Evolutionary conservation across 2,797 vertebrate genomes (phyloP).

Genomic region (Sebastes hubbsi): DNA sequence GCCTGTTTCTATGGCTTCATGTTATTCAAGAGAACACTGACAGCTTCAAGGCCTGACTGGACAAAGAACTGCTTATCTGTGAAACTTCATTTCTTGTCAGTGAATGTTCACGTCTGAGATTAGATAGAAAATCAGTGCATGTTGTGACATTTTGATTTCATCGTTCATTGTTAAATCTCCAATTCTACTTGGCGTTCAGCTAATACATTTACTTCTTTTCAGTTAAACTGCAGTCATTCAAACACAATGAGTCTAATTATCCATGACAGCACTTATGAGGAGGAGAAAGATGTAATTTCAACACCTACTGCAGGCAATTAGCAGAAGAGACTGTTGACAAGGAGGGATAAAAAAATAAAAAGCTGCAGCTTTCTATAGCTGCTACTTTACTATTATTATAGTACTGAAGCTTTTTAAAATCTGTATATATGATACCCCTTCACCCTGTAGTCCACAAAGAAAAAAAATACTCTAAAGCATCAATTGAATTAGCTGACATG

Average conservation of each 20-base stretch:
- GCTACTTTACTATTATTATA: neutral
- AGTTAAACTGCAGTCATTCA: neutral
- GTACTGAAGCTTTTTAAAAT: neutral
- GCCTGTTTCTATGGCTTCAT: conserved; percentile 5
- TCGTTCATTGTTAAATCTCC: neutral
- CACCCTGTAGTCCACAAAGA: neutral
- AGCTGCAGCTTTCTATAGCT: neutral
- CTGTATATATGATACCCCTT: neutral
- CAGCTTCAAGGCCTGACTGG: neutral
- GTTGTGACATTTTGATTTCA: neutral
- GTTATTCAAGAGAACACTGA: neutral
- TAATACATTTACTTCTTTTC: neutral
- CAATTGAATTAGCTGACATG: neutral
- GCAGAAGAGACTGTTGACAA: neutral
- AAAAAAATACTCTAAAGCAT: neutral
- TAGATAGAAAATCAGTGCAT: neutral
- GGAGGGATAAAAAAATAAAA: neutral
- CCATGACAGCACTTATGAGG: neutral
- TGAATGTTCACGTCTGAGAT: neutral
- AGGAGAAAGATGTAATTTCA: neutral
- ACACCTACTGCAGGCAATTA: conserved; percentile 22
- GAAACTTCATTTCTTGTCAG: neutral
- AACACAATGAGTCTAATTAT: conserved; percentile 9
- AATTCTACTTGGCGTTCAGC: neutral
- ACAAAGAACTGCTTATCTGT: neutral